Evolutionary conservation across 2,113 vertebrate genomes (phyloP), one percentile per base, ranked within the genome.

Genomic region (Nycticryphes semicollaris): DNA sequence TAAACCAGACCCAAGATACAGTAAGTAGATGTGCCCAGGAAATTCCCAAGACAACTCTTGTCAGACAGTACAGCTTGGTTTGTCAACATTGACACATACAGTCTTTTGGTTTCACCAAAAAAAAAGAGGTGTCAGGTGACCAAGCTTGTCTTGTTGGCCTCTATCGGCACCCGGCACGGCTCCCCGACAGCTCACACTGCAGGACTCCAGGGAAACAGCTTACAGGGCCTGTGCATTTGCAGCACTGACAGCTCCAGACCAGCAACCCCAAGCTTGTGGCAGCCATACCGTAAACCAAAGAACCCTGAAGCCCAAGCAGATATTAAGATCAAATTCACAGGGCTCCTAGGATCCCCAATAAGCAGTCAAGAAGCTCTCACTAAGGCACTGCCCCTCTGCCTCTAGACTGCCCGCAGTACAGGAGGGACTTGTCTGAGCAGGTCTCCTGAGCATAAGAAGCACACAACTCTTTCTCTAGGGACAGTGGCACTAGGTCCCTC

Each of bases 131-230:
- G 27, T 31, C 68, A 77, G n/a, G 45, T 24, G 22, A 54, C 54
- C 35, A 35, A 51, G 53, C 14, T 59, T 63, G 62, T 74, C 39
- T 4, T 39, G 35, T 19, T 1, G 2, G 22, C 56, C 39, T 73
- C 63, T 24, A 10, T 13, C 0, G 3, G 67, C 53, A 45, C 14
- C 33, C 39, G 25, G 51, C 15, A 8, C 0, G 0, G 64, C 21
- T 89, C 22, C 15, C 12, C 0, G 1, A 10, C 9, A 12, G 33
- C 50, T 79, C 66, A 24, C 0, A 0, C 23, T 10, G 19, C 57
- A 47, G 57, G 41, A 48, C 5, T 12, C 6, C 2, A 3, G 57
- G 0, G 3, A 12, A 41, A 50, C 27, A 43, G 62, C 60, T 59
- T 22, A 47, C 21, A 76, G 37, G 23, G 35, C 14, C 48, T 17